Conservation (phyloP, 2,113 vertebrate genomes). For the Boleophthalmus pectinirostris region DNA sequence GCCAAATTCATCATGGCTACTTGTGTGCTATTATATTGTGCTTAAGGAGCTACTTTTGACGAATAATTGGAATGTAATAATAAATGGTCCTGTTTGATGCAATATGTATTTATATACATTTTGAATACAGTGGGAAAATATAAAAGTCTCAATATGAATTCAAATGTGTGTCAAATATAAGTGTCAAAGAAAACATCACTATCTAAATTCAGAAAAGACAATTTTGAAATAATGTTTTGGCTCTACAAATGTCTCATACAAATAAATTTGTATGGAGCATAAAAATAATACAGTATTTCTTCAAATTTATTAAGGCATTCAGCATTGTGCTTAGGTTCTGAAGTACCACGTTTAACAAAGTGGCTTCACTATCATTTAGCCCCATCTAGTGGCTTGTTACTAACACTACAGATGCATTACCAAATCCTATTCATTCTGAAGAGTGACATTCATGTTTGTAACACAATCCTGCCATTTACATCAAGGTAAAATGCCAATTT, state of each 20-base stretch:
- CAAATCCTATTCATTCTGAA: slow-evolving; percentile 16
- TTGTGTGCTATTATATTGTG: not conserved
- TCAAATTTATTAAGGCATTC: too few relatives aligned
- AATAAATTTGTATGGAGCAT: not conserved
- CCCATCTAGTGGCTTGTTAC: slow-evolving; percentile 35
- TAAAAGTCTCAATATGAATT: too few relatives aligned
- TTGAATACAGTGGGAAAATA: too few relatives aligned
- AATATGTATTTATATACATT: too few relatives aligned
- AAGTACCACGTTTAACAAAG: not conserved
- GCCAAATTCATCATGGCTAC: slow-evolving; percentile 29
- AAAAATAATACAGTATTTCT: too few relatives aligned
- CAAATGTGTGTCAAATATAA: not conserved
- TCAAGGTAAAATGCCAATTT: slow-evolving; percentile 46
- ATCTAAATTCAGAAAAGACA: not conserved
- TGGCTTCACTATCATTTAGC: not conserved
- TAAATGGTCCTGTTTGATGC: not conserved
- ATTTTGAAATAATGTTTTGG: too few relatives aligned
- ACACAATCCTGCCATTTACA: slow-evolving; percentile 47
- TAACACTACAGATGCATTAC: not conserved
- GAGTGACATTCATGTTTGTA: slow-evolving; percentile 18
- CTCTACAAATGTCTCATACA: too few relatives aligned
- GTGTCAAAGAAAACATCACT: not conserved
- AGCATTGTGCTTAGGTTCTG: not conserved
- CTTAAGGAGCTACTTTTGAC: not conserved
- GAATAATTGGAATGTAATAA: not conserved